These are phyloP conservation scores for Urophycis tenuis DNA, from an alignment of 2,797 vertebrate genomes.

Conservation along the genomic window DNA sequence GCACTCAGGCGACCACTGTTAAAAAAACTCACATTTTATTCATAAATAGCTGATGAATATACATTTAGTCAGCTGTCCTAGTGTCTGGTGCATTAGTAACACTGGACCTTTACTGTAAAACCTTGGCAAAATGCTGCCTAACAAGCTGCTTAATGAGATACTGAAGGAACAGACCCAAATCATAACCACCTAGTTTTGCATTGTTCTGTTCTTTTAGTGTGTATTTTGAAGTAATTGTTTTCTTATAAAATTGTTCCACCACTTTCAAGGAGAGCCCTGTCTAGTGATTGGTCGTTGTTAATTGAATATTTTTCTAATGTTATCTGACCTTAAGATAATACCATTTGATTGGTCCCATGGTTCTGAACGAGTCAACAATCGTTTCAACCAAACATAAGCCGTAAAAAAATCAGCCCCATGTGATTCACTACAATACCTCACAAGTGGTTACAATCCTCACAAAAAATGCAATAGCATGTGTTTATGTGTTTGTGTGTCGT, in stretches of 20 bases:
- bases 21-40: neutral
- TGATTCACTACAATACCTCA: neutral
- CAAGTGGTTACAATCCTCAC: neutral
- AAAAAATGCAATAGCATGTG: neutral
- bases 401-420: neutral
- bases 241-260: neutral
- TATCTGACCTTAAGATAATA: neutral
- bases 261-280: neutral
- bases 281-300: neutral
- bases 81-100: neutral
- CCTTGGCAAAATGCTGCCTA: neutral
- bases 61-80: neutral
- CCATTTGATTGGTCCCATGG: neutral
- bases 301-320: neutral
- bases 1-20: too few relatives aligned
- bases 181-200: neutral
- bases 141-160: neutral
- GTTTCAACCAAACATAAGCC: neutral
- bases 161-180: neutral
- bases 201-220: neutral
- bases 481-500: constrained; percentile 29
- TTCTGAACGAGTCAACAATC: neutral
- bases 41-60: neutral
- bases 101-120: neutral
- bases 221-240: constrained; percentile 1